Base-by-base conservation (phyloP, 2,797 vertebrate species). In the Momotus momota region DNA sequence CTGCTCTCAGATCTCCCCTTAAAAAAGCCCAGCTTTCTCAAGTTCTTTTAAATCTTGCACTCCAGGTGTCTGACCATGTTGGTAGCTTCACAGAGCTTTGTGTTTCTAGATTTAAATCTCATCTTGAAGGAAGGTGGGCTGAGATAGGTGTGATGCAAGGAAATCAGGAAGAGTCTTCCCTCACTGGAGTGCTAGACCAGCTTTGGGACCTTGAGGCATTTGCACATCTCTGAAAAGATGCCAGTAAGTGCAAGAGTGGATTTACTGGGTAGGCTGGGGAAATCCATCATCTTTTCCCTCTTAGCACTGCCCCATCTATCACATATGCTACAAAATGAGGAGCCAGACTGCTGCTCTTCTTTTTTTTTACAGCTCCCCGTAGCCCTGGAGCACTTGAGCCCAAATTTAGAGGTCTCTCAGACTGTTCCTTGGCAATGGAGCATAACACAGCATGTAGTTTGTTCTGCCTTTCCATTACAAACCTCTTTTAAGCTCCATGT, bases 391-490 rank as follows among this genome's bases (percentile, higher is more conserved):
- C 81, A 74, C 61, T 78, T 25, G 69, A 84, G 43, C 61, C 86
- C 21, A 9, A 51, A 74, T 51, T 78, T 2, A 2, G 82, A 86
- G 72, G 40, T 81, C 72, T 85, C 84, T 78, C 61, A 71, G 75
- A 61, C 75, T 81, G 65, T 65, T 90, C 80, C 65, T 72, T 86
- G 57, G 75, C 90, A 78, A 25, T 69, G 77, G 77, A 83, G 73
- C 85, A 10, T 60, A 82, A 38, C 69, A 70, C 52, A 80, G 71
- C 29, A 1, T 27, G 79, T 35, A 61, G 64, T 33, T 94, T 67
- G 79, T 93, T 94, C 91, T 93, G 87, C 65, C 67, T 91, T 89
- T 85, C 92, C 75, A 89, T 79, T 82, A 72, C 69, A 83, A 89
- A 51, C 52, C 14, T 69, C 41, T 81, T 89, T 91, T 54, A 51